These are phyloP conservation scores for Nyctibius grandis DNA, from an alignment of 2,797 vertebrate species.

Conservation along the genomic window DNA sequence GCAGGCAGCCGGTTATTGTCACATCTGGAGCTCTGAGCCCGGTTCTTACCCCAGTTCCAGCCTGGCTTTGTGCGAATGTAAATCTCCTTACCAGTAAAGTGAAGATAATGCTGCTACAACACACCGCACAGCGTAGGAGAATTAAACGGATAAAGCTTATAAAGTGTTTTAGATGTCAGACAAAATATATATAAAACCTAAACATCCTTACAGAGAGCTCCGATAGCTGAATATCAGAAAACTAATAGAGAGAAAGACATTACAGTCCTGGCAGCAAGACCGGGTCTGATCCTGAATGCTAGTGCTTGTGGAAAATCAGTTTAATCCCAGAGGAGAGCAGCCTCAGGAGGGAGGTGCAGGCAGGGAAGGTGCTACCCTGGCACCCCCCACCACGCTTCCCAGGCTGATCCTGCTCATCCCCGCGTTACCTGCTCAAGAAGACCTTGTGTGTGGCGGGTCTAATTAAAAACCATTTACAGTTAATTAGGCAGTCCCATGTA, in stretches of 20 bases:
- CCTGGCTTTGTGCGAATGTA: slow-evolving; percentile 5
- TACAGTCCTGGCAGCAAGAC: background rate
- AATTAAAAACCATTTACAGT: background rate
- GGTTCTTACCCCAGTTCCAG: background rate
- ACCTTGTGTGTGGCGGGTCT: background rate
- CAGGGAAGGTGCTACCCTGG: accelerated
- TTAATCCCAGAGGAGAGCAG: background rate
- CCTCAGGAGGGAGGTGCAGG: background rate
- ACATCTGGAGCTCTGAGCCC: background rate
- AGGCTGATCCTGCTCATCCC: background rate
- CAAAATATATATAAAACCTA: background rate
- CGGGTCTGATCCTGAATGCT: background rate
- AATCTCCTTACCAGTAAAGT: slow-evolving; percentile 22
- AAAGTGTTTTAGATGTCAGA: background rate
- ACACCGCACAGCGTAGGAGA: background rate
- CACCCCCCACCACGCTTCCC: accelerated
- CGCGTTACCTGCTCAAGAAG: background rate
- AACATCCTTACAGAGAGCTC: slow-evolving; percentile 1
- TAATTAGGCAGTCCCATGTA: background rate
- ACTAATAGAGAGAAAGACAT: background rate
- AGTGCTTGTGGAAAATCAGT: background rate
- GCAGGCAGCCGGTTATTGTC: background rate
- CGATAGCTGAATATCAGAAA: background rate
- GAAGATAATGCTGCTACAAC: background rate
- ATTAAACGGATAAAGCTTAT: slow-evolving; percentile 24